phyloP scores from a whole-genome alignment of 2,113 vertebrate species.

The Orthonyx spaldingii region DNA sequence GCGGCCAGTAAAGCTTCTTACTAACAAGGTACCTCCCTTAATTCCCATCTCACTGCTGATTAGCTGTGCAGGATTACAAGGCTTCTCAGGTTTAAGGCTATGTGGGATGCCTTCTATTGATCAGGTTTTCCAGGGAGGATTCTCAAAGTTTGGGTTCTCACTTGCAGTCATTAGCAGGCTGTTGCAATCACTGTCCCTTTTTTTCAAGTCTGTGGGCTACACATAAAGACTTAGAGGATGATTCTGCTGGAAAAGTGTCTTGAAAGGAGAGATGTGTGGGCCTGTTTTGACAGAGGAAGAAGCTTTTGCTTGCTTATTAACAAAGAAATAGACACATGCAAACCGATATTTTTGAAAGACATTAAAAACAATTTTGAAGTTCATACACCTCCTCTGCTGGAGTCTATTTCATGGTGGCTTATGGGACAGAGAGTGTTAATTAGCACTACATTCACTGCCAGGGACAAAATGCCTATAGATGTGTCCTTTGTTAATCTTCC shows the following conservation, averaged over 20 bases:
- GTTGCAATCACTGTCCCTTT: background rate
- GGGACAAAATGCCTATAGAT: background rate
- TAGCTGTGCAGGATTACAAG: background rate
- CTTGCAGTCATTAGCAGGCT: background rate
- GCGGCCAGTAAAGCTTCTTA: background rate
- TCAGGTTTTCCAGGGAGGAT: background rate
- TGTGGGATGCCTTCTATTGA: background rate
- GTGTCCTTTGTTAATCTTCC: background rate
- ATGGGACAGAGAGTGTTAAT: background rate
- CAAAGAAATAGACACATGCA: background rate
- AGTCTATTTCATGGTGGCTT: background rate
- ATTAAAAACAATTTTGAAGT: background rate
- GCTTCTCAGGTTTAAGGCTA: background rate
- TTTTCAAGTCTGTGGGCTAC: background rate
- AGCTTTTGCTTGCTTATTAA: background rate
- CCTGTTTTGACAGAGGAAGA: constrained; percentile 20
- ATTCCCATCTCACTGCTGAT: background rate
- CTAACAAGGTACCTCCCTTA: background rate
- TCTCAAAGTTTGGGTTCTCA: background rate
- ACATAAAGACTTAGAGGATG: background rate
- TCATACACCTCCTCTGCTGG: background rate
- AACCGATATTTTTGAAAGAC: background rate
- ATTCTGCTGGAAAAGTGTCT: background rate
- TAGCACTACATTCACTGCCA: background rate
- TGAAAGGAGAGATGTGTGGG: background rate